Base-by-base conservation (phyloP, 2,888 invertebrate species). In the Liodrosophila aerea region DNA sequence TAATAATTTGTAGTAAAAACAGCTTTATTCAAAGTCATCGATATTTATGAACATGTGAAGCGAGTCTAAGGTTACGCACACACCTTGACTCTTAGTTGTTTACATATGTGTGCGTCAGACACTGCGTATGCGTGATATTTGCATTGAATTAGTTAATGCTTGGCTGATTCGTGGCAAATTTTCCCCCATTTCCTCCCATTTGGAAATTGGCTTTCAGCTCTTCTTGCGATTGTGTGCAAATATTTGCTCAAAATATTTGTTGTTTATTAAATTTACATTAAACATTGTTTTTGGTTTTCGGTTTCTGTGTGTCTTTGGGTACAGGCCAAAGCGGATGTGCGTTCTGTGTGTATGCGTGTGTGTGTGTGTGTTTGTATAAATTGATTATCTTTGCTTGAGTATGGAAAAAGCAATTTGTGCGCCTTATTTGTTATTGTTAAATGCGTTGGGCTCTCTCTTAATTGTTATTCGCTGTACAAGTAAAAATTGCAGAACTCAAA, bases 241-340 rank as follows among this genome's bases (percentile, higher is more conserved):
- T 73, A 54, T 57, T 61, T 61, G 67, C 39, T n/a, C 36, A 41
- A 37, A 52, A 60, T 59, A 54, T 53, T 57, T 63, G 45, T 40
- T 64, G 36, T 40, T 69, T 71, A 68, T 71, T 73, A 52, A 64
- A 63, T 58, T 13, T 22, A 49, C 52, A 73, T 73, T 62, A 52
- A 45, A 33, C 33, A 30, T 37, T 31, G 47, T 15, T 46, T 12
- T 4, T 9, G 37, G 7, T 18, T 33, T 46, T 37, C 15, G 7
- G 39, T 22, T 22, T 2, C 3, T 22, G 37, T 15, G 37, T n/a
- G 30, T 29, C 43, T 59, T 45, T 67, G 62, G 62, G 60, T n/a
- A 30, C 11, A 1, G 31, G 58, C 52, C 69, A 73, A 73, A 68
- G 31, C 70, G 71, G 70, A 71, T 71, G 74, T 71, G 64, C 64